Evolutionary conservation across 2,888 invertebrate genomes (phyloP).

Genomic region (Acanthococcus lagerstroemiae): DNA sequence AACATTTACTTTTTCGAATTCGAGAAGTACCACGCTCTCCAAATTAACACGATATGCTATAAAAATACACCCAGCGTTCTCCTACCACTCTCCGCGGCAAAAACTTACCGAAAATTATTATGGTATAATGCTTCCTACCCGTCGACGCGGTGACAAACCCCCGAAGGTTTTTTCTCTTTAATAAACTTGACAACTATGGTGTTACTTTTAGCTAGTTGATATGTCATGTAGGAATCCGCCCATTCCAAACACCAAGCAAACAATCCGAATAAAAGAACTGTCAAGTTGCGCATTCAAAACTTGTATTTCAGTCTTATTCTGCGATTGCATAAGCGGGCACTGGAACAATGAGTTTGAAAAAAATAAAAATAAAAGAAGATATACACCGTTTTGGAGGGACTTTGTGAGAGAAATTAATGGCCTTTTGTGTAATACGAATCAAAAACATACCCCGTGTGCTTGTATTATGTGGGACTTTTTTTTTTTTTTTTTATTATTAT

Average conservation of each 20-base stretch:
- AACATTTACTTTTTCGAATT: no score
- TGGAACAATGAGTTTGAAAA: conserved; percentile 5
- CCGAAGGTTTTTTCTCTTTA: conserved; percentile 5
- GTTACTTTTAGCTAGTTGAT: conserved; percentile 30
- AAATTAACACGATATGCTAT: not conserved
- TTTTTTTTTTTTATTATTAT: conserved; percentile 12
- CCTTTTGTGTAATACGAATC: conserved; percentile 30
- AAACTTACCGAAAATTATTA: no score
- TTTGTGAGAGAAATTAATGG: conserved; percentile 23
- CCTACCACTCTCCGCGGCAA: no score
- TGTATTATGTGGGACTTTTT: conserved; percentile 7
- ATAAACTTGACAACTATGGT: conserved; percentile 23
- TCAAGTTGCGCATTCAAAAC: conserved; percentile 26
- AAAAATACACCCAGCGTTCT: no score
- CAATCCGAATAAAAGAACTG: conserved; percentile 29
- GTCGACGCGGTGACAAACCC: conserved; percentile 14
- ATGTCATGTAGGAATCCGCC: conserved; percentile 29
- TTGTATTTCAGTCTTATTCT: conserved; percentile 8
- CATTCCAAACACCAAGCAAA: conserved; percentile 28
- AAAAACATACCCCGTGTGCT: conserved; percentile 22
- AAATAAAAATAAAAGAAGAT: conserved; percentile 15
- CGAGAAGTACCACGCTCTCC: no score
- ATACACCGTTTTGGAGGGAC: conserved; percentile 20
- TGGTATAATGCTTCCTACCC: no score
- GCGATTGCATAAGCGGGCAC: conserved; percentile 19